These are phyloP conservation scores for Pycnomerus fuliginosus DNA, from an alignment of 2,888 invertebrate species.

Conservation along the genomic window DNA sequence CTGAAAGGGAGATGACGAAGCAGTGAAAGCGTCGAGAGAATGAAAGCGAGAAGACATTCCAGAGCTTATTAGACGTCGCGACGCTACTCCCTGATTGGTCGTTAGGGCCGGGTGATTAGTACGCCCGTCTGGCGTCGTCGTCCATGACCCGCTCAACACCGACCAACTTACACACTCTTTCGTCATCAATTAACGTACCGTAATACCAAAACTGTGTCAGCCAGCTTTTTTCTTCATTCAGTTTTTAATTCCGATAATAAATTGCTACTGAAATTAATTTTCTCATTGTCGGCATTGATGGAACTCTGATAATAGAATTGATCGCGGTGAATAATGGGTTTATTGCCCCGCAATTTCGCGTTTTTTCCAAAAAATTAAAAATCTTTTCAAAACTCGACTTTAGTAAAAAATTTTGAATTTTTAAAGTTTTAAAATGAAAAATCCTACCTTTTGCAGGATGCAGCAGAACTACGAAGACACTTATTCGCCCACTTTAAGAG, in stretches of 20 bases:
- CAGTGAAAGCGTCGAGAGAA: constrained; percentile 25
- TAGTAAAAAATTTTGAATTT: neutral
- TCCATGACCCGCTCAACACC: constrained; percentile 44
- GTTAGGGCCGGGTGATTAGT: constrained; percentile 39
- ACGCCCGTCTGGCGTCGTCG: constrained; percentile 26
- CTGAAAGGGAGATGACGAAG: constrained; percentile 7
- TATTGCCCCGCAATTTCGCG: too few species aligned
- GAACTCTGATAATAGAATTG: too few species aligned
- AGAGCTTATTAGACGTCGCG: constrained; percentile 43
- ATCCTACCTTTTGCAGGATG: constrained; percentile 18
- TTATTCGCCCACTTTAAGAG: constrained; percentile 7
- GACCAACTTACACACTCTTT: constrained; percentile 37
- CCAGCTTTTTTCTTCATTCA: neutral
- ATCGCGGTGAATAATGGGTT: too few species aligned
- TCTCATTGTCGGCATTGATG: too few species aligned
- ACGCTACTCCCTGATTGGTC: constrained; percentile 38
- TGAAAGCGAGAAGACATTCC: constrained; percentile 42
- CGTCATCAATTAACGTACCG: constrained; percentile 40
- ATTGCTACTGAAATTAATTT: too few species aligned
- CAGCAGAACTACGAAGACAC: neutral
- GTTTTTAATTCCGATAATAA: too few species aligned
- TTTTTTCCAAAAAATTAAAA: too few species aligned
- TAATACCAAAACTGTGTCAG: constrained; percentile 29
- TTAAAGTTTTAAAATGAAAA: constrained; percentile 3
- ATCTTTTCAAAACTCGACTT: neutral